Evolutionary conservation across 2,113 vertebrate species (phyloP), one percentile per base, ranked within the genome.

Genomic region (Petromus typicus): DNA sequence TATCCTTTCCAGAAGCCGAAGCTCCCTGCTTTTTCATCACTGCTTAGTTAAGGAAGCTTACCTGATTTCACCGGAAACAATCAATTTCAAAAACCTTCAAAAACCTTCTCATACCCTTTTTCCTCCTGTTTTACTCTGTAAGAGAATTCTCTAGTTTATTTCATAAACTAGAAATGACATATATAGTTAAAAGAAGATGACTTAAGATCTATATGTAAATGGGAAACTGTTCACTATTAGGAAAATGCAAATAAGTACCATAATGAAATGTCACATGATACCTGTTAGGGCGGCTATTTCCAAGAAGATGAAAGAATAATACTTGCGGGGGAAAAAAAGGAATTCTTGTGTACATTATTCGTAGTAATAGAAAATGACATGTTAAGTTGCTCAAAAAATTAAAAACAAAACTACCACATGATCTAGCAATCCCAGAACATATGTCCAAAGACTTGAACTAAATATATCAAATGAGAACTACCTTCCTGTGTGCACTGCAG

Each of bases 31-130:
- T 91, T 71, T 54, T 27, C 86, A 90, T 79, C 61, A 79, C 22
- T 66, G 5, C 23, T 81, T 51, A n/a, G 32, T 18, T 90, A 80
- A 92, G 5, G 37, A 16, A 56, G 27, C 43, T 63, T 67, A 22
- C 23, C 0, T 73, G 69, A 90, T 51, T 30, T 78, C 9, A 40
- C 83, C 43, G 59, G 69, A 81, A n/a, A 7, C 22, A 45, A 64
- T 86, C 57, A 89, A 81, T 66, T 56, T 92, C 66, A 89, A 91
- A 89, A 90, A 48, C 37, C 51, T n/a, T n/a, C n/a, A n/a, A n/a
- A n/a, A n/a, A n/a, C n/a, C n/a, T n/a, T 88, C 73, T 84, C 75
- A 61, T 10, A 61, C 1, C 40, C 66, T 84, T 96, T 78, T 76
- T 61, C n/a, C 48, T 83, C 54, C 9, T 20, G 4, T 13, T 91